Conservation (phyloP, 2,113 vertebrate genomes). For the Corythornis madagascariensis region DNA sequence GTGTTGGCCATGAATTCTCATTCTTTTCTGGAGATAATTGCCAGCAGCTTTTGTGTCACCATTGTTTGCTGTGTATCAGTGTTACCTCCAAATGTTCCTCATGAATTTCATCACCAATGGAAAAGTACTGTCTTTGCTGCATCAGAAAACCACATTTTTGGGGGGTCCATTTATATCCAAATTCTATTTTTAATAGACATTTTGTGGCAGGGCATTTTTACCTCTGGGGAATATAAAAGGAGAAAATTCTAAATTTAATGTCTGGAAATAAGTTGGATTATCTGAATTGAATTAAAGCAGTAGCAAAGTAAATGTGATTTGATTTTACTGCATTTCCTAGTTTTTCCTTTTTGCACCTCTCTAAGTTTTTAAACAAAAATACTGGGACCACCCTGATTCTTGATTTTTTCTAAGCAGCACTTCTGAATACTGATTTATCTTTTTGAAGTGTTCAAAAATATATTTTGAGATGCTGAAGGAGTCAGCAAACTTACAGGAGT, state of each 20-base stretch:
- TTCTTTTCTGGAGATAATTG: neutral
- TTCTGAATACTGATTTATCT: neutral
- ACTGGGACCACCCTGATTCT: neutral
- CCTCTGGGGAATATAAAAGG: neutral
- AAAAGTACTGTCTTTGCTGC: neutral
- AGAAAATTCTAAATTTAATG: neutral
- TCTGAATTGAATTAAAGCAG: neutral
- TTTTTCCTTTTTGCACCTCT: neutral
- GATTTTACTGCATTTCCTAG: neutral
- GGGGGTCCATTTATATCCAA: neutral
- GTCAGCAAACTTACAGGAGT: neutral
- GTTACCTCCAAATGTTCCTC: neutral
- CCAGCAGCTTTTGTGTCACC: neutral
- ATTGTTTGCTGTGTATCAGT: neutral
- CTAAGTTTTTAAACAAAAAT: neutral
- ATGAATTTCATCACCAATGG: neutral
- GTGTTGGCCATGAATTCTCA: neutral
- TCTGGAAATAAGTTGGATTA: conserved; percentile 11
- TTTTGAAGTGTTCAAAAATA: neutral
- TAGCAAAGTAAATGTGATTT: neutral
- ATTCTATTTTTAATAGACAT: neutral
- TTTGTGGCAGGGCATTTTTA: neutral
- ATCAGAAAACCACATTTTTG: neutral
- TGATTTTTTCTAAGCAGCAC: neutral
- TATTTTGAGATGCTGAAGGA: neutral